Percentiles rank a stretch among this genome's conserved stretches.
Conservation (phyloP, 2,797 vertebrate species). For the Taenioides sp. region DNA sequence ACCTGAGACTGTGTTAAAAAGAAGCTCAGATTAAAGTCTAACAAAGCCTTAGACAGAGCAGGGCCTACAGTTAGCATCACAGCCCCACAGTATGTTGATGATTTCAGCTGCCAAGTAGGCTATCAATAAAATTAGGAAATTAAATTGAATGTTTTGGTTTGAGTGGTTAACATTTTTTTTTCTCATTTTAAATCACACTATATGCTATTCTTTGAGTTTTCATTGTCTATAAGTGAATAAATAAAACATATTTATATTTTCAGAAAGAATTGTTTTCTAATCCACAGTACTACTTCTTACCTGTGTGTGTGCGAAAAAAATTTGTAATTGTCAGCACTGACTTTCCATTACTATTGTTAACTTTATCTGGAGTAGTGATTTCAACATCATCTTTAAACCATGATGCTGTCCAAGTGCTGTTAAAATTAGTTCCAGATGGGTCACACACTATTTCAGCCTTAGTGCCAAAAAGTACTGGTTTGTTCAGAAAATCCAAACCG, state of each 20-base stretch:
- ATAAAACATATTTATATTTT: neutral
- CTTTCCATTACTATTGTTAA: rapidly evolving
- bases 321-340: slow-evolving; percentile 25
- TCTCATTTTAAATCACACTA: no score
- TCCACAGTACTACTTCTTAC: slow-evolving; percentile 38
- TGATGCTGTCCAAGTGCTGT: neutral
- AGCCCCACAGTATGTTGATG: no score
- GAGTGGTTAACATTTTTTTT: no score
- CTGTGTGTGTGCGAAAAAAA: slow-evolving; percentile 14
- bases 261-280: neutral
- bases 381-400: slow-evolving; percentile 35
- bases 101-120: no score
- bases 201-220: neutral
- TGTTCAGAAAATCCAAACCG: neutral
- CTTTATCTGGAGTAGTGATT: rapidly evolving
- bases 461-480: neutral
- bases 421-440: slow-evolving; percentile 18
- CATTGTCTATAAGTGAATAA: neutral
- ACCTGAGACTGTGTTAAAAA: no score
- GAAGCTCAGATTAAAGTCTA: no score
- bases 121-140: no score
- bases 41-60: no score
- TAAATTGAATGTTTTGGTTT: no score
- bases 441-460: slow-evolving; percentile 33
- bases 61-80: no score